Evolutionary conservation across 2,113 vertebrate species (phyloP).

Genomic region (Laticauda laticaudata): DNA sequence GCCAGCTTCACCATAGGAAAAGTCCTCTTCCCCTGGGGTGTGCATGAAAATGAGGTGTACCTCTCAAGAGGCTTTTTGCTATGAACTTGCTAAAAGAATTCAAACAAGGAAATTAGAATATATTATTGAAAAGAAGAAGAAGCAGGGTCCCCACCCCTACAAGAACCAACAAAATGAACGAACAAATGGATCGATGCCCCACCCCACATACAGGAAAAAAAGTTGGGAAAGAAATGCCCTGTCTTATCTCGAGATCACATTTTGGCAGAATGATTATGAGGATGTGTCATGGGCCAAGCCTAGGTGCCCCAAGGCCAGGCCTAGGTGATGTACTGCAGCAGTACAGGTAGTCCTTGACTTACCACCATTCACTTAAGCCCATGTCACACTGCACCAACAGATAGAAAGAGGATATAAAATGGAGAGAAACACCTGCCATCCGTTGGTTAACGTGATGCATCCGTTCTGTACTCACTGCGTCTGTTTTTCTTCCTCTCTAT

Average conservation of each 20-base stretch:
- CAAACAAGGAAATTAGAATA: slow-evolving; percentile 20
- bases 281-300: too few relatives aligned
- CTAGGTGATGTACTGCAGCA: background rate
- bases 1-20: slow-evolving; percentile 58
- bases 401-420: too few relatives aligned
- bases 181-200: background rate
- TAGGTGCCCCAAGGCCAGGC: background rate
- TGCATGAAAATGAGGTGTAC: slow-evolving; percentile 33
- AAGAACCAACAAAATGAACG: background rate
- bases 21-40: slow-evolving; percentile 45
- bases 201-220: background rate
- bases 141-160: too few relatives aligned
- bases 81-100: slow-evolving; percentile 26
- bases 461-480: too few relatives aligned
- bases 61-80: slow-evolving; percentile 27
- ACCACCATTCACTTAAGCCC: too few relatives aligned
- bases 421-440: too few relatives aligned
- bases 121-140: background rate
- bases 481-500: too few relatives aligned
- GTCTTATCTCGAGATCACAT: background rate
- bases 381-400: too few relatives aligned
- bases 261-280: background rate
- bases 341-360: background rate
- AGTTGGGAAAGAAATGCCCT: background rate
- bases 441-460: too few relatives aligned